Evolutionary conservation across 2,797 vertebrate genomes (phyloP), one percentile per base, ranked within the genome.

Genomic region (Channallabes apus): DNA sequence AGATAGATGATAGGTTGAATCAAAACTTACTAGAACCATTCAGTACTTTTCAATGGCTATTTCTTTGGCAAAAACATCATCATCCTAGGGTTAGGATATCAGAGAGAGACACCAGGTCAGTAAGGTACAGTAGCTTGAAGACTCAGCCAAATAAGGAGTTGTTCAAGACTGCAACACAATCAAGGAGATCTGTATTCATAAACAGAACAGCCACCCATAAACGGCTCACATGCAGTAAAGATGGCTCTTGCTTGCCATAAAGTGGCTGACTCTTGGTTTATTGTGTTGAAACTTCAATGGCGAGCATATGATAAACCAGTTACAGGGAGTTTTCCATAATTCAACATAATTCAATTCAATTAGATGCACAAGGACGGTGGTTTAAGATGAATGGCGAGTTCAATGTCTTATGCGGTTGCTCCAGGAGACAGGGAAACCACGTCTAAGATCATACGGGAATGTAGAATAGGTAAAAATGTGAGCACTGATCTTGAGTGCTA

Each of bases 121-220:
- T 38, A n/a, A 71, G 41, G 56, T n/a, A n/a, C n/a, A n/a, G n/a
- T 72, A 61, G 64, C 46, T 73, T 84, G 18, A 24, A n/a, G 35
- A 4, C 68, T 86, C 72, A 24, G 85, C 88, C 88, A 88, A 88
- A 89, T 80, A 87, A 85, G 85, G 88, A 88, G 61, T 54, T 80
- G 85, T 83, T 80, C 68, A 87, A 82, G 84, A 72, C 72, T 86
- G 81, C 73, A 83, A 86, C 68, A 73, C 72, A 88, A 84, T 84
- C 65, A 81, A 65, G 22, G 46, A 35, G 58, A 14, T 75, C 41
- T 80, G 56, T 79, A 79, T 84, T 83, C 82, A 58, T 84, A 80
- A 84, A 78, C 87, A 86, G 54, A 86, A 77, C 29, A 58, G 81
- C 68, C 82, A 85, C 73, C 82, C 82, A 59, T 84, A 82, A 84